phyloP scores from a whole-genome alignment of 2,888 invertebrate genomes.

The Sycophila texana region DNA sequence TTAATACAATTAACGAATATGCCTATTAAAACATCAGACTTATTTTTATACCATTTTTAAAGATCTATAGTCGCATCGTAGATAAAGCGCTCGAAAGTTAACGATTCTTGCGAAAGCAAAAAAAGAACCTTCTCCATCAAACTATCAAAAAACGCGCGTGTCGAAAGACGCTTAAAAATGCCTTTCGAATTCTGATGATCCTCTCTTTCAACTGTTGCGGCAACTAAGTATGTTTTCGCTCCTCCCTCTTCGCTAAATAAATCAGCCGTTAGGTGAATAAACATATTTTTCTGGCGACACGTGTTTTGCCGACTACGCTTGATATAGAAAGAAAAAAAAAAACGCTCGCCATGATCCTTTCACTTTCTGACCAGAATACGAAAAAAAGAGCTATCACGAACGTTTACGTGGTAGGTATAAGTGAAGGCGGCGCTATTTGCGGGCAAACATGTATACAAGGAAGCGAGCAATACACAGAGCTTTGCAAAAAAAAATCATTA shows the following conservation, averaged over 20 bases:
- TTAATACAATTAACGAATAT: no score
- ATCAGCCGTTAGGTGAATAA: no score
- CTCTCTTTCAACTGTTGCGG: background rate
- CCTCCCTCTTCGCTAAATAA: no score
- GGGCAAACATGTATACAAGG: background rate
- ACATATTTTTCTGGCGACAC: conserved; percentile 36
- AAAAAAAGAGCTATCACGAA: conserved; percentile 1
- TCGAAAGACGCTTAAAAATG: conserved; percentile 1
- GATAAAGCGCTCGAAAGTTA: background rate
- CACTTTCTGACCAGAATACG: conserved; percentile 50
- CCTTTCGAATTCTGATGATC: conserved; percentile 43
- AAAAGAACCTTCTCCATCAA: background rate
- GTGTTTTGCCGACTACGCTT: conserved; percentile 25
- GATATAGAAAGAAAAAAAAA: background rate
- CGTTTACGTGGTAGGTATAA: background rate
- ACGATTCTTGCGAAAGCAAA: background rate
- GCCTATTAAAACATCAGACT: background rate
- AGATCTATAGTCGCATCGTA: background rate
- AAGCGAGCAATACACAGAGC: background rate
- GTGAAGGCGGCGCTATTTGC: background rate
- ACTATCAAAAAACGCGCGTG: background rate
- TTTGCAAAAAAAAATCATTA: background rate
- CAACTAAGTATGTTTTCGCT: background rate
- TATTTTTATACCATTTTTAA: no score
- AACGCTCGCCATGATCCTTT: conserved; percentile 40